These are phyloP conservation scores for Actenoides hombroni DNA, from an alignment of 2,113 vertebrate genomes.

Conservation along the genomic window DNA sequence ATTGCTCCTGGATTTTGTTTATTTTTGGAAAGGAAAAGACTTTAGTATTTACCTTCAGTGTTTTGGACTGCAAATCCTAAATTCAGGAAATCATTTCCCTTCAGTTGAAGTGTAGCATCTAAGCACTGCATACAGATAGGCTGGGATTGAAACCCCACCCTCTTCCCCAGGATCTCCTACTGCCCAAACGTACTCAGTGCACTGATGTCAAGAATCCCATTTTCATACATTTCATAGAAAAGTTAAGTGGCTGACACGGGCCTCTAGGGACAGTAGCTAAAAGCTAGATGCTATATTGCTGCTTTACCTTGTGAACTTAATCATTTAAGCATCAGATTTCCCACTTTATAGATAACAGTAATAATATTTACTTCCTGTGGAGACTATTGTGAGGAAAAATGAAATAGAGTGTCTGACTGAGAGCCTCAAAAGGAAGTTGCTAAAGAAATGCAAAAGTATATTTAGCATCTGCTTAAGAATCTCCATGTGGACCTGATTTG, in stretches of 20 bases:
- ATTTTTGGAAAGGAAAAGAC: neutral
- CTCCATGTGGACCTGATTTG: constrained; percentile 41
- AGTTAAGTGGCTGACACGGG: neutral
- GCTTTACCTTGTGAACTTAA: neutral
- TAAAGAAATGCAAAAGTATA: neutral
- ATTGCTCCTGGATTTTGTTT: neutral
- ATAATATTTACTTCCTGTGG: neutral
- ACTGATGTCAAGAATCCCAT: neutral
- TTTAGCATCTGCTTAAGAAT: neutral
- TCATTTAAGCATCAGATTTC: neutral
- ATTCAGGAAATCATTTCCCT: neutral
- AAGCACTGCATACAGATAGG: neutral
- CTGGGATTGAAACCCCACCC: neutral
- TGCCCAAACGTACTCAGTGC: neutral
- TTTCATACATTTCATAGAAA: neutral
- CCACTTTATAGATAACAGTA: neutral
- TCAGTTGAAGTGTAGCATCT: neutral
- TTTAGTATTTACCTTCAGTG: neutral
- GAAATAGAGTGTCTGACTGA: neutral
- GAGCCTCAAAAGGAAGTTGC: neutral
- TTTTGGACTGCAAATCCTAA: neutral
- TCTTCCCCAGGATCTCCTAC: neutral
- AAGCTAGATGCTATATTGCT: neutral
- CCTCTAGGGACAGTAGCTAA: neutral
- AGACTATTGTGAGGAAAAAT: neutral